Base-by-base conservation (phyloP, 2,113 vertebrate species). In the Dascyllus trimaculatus region DNA sequence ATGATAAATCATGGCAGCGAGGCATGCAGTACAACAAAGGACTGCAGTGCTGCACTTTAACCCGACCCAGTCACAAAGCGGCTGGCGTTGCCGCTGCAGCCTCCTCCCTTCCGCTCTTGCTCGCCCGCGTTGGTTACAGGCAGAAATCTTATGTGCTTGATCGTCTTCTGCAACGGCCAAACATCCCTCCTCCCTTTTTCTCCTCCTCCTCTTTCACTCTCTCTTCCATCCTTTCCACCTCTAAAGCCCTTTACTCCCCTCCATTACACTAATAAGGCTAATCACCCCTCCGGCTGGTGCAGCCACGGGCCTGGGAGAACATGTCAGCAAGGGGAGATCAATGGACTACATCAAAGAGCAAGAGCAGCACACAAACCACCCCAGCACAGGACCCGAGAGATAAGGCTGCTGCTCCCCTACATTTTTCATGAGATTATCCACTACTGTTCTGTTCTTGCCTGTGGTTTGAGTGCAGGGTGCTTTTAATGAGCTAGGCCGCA, bases 371-470 rank as follows among this genome's bases (percentile, higher is more conserved):
- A 88, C 88, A 84, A 87, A 83, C 86, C 90, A 81, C 51, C 78
- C 78, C 77, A 71, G 77, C 87, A 78, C 82, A 78, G 86, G 82
- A 84, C 89, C 85, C 65, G 21, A 58, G 89, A 93, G 92, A 93
- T 88, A 89, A 87, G 66, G 69, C 89, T 88, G 76, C 90, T 85
- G 84, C 89, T 75, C 72, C 83, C 59, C 78, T 94, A 90, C 90
- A 93, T 95, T 93, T 94, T 94, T 92, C 88, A 94, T 92, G 90
- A 94, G 93, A 91, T 94, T 81, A 94, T 90, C 88, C 87, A 71
- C 66, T 46, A 83, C 76, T 83, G 84, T 91, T 91, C 85, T 89
- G 74, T 87, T 85, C 84, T 85, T 51, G 83, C 86, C 82, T 65
- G 82, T 82, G 77, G 87, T 88, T 78, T 77, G 76, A 87, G 83